These are phyloP conservation scores for Chironomus tentans DNA, from an alignment of 2,888 invertebrate species.

Conservation along the genomic window DNA sequence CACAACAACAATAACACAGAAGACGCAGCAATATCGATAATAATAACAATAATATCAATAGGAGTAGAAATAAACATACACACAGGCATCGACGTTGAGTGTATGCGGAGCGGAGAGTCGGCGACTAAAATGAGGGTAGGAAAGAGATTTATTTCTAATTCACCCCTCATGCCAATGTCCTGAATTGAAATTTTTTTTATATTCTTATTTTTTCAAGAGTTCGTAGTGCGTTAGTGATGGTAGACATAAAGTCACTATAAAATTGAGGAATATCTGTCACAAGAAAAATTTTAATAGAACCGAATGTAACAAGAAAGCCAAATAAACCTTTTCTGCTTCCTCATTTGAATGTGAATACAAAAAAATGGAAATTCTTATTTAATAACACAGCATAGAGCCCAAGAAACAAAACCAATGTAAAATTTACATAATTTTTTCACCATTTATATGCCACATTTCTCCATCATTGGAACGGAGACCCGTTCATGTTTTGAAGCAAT, in stretches of 20 bases:
- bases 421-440: slow-evolving; percentile 24
- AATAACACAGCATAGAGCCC: background rate
- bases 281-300: no score
- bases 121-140: background rate
- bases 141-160: background rate
- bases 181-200: background rate
- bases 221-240: no score
- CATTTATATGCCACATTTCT: background rate
- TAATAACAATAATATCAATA: background rate
- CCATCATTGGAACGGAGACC: background rate
- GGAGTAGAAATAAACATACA: background rate
- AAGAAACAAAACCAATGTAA: background rate
- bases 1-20: no score
- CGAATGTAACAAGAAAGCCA: no score
- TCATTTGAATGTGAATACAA: background rate
- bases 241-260: no score
- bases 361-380: background rate
- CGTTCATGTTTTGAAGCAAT: background rate
- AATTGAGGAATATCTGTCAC: no score
- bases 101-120: background rate
- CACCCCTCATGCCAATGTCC: background rate
- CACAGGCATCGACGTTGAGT: background rate
- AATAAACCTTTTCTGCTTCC: background rate
- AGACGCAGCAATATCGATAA: background rate
- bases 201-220: background rate